Evolutionary conservation across 2,113 vertebrate genomes (phyloP).

Genomic region (Cricetomys ansorgei): DNA sequence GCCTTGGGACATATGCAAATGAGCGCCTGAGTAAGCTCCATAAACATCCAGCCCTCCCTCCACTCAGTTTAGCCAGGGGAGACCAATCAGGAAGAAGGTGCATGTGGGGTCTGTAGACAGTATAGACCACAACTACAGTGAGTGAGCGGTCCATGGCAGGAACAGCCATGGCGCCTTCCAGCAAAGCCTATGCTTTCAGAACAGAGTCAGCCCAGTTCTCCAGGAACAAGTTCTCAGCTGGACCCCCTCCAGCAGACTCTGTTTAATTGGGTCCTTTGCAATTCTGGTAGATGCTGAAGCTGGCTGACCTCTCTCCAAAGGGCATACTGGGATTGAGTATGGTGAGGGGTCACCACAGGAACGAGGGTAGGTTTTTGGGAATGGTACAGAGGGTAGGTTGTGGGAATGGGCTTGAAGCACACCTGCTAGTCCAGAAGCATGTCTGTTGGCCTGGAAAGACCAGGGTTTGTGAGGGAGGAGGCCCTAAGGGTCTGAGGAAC

Average conservation of each 20-base stretch:
- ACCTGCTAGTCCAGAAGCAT: neutral
- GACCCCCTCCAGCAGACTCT: neutral
- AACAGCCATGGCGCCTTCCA: neutral
- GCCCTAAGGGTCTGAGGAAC: neutral
- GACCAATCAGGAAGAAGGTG: neutral
- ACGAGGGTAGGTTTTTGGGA: rapidly evolving
- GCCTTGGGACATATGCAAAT: no score
- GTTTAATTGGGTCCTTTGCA: neutral
- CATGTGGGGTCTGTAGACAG: neutral
- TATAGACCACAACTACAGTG: neutral
- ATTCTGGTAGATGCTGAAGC: neutral
- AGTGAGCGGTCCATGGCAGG: neutral
- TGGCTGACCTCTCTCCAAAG: neutral
- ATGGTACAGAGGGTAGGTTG: rapidly evolving
- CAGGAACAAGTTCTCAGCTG: neutral
- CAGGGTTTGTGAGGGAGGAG: neutral
- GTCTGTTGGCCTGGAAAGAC: neutral
- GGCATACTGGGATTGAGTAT: no score
- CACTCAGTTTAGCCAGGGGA: no score
- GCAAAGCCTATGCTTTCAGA: neutral
- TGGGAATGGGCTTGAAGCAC: neutral
- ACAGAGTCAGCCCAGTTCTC: rapidly evolving
- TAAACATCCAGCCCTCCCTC: neutral
- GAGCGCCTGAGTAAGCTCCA: rapidly evolving
- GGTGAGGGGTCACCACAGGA: neutral